Conservation (phyloP, 2,888 invertebrate species). For the Clitarchus hookeri region DNA sequence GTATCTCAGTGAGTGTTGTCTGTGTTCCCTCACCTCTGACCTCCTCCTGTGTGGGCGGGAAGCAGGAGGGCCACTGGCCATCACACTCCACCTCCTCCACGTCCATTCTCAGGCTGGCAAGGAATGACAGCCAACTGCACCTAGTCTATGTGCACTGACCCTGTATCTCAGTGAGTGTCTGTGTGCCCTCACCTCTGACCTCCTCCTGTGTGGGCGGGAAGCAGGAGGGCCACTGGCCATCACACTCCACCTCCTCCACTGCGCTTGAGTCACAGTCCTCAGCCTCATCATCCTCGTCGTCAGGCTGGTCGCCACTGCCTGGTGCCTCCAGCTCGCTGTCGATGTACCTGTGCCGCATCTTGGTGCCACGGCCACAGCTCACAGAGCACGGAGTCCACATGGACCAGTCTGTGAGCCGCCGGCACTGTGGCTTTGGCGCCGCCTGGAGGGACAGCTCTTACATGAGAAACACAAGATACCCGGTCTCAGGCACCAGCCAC, state of each 20-base stretch:
- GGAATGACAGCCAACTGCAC: too few relatives aligned
- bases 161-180: too few relatives aligned
- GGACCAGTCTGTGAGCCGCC: constrained; percentile 51
- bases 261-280: neutral
- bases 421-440: neutral
- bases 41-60: too few relatives aligned
- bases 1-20: too few relatives aligned
- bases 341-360: neutral
- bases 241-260: neutral
- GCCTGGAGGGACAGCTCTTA: too few relatives aligned
- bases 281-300: neutral
- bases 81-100: too few relatives aligned
- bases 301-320: neutral
- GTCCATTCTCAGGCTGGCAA: too few relatives aligned
- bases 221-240: neutral
- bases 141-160: too few relatives aligned
- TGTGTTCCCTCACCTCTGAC: too few relatives aligned
- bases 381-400: constrained; percentile 56
- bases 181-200: neutral
- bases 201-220: neutral
- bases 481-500: too few relatives aligned
- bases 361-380: constrained; percentile 56
- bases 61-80: too few relatives aligned
- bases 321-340: neutral
- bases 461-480: too few relatives aligned